Conservation (phyloP, 2,797 vertebrate genomes). For the Brotogeris chrysoptera region DNA sequence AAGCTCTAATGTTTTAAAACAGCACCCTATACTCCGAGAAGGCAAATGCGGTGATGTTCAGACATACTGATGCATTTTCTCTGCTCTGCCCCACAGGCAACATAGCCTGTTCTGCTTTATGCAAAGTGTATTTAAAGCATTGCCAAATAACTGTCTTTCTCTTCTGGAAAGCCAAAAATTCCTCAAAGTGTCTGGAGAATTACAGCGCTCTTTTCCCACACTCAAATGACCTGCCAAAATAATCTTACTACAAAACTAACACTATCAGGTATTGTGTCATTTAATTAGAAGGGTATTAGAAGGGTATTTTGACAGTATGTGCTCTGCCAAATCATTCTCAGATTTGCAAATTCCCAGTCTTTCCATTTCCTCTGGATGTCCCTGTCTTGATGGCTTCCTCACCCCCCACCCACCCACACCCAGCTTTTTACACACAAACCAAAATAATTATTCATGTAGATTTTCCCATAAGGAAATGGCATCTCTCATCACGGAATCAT, state of each 20-base stretch:
- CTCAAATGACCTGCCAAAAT: constrained; percentile 41
- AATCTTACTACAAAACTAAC: constrained; percentile 25
- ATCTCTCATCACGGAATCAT: not conserved
- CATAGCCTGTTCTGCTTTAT: not conserved
- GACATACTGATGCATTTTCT: not conserved
- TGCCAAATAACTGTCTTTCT: constrained; percentile 17
- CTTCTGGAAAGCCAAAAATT: constrained; percentile 12
- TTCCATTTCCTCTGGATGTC: not conserved
- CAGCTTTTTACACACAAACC: not conserved
- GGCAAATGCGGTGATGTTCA: not conserved
- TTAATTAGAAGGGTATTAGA: not conserved
- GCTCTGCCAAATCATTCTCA: not conserved
- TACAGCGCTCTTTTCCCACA: not conserved
- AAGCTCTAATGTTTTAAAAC: not conserved
- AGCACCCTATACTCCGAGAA: not conserved
- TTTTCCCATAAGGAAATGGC: not conserved
- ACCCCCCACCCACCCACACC: fast-evolving
- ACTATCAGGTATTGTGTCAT: not conserved
- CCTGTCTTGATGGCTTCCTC: not conserved
- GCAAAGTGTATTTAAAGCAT: not conserved
- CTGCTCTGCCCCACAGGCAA: not conserved
- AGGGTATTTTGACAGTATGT: constrained; percentile 5
- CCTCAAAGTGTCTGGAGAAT: not conserved
- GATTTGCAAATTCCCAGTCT: not conserved
- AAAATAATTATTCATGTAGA: not conserved